Percentiles rank a stretch among this genome's conserved stretches.
phyloP scores from a whole-genome alignment of 2,797 vertebrate genomes.

The Natrix natrix region DNA sequence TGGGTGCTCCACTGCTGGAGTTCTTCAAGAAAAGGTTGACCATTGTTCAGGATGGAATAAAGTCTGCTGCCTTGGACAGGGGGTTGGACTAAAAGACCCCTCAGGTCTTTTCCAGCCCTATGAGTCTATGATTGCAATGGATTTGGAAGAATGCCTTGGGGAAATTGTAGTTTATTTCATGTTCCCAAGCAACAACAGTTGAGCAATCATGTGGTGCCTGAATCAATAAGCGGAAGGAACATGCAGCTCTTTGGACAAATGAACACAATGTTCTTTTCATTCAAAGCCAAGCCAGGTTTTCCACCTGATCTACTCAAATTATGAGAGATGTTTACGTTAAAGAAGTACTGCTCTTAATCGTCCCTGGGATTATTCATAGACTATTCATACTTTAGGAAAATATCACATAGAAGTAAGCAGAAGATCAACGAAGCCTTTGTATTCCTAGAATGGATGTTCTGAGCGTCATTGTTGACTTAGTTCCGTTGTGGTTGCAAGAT shows the following conservation, averaged over 20 bases:
- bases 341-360: neutral
- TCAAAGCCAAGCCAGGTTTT: neutral
- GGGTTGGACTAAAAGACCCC: neutral
- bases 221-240: neutral
- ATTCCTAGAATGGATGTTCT: neutral
- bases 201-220: neutral
- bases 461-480: neutral
- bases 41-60: neutral
- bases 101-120: neutral
- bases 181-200: neutral
- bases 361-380: neutral
- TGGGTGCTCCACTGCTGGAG: neutral
- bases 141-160: neutral
- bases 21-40: neutral
- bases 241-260: neutral
- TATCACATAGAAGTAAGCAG: neutral
- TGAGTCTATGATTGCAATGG: neutral
- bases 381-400: neutral
- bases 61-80: too few relatives aligned
- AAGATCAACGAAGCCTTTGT: neutral
- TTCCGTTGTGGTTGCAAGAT: neutral
- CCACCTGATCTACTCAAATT: neutral
- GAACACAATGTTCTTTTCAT: slow-evolving; percentile 19
- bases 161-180: neutral
- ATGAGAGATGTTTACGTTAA: neutral